Conservation (phyloP, 2,113 vertebrate genomes). For the Entomyzon cyanotis region DNA sequence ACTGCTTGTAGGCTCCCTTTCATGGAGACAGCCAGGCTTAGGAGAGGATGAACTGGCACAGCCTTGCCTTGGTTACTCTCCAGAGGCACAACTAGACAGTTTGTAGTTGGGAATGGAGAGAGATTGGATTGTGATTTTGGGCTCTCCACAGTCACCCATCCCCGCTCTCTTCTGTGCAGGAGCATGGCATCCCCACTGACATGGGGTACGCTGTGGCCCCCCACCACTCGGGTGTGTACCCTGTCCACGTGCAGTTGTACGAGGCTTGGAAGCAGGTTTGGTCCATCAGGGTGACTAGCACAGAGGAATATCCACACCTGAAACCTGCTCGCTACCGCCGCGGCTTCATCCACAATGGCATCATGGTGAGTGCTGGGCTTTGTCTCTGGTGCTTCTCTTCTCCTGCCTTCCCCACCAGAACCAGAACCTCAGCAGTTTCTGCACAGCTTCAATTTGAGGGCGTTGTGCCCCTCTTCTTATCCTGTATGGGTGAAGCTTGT, state of each 20-base stretch:
- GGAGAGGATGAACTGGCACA: not conserved
- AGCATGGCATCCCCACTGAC: constrained; percentile 94
- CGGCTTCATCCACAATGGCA: constrained; percentile 92
- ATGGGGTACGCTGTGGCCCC: constrained; percentile 97
- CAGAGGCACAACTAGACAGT: not conserved
- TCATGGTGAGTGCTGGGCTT: constrained; percentile 80
- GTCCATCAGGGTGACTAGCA: constrained; percentile 95
- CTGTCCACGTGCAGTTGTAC: constrained; percentile 91
- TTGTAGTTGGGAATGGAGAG: not conserved
- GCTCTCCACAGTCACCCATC: not conserved
- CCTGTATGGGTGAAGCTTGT: not conserved
- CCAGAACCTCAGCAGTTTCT: fast-evolving
- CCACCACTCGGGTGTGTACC: constrained; percentile 96
- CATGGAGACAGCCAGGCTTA: not conserved
- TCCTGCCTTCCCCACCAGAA: not conserved
- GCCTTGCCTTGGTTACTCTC: not conserved
- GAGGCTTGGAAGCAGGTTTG: constrained; percentile 98
- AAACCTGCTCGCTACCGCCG: constrained; percentile 94
- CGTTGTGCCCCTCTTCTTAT: not conserved
- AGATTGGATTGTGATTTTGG: not conserved
- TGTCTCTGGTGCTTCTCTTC: not conserved
- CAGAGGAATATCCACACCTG: constrained; percentile 95
- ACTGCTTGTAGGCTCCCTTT: not conserved
- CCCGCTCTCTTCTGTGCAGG: constrained; percentile 69
- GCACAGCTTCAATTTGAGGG: not conserved